Evolutionary conservation across 2,888 invertebrate genomes (phyloP).

Genomic region (Brachypterus glaber): DNA sequence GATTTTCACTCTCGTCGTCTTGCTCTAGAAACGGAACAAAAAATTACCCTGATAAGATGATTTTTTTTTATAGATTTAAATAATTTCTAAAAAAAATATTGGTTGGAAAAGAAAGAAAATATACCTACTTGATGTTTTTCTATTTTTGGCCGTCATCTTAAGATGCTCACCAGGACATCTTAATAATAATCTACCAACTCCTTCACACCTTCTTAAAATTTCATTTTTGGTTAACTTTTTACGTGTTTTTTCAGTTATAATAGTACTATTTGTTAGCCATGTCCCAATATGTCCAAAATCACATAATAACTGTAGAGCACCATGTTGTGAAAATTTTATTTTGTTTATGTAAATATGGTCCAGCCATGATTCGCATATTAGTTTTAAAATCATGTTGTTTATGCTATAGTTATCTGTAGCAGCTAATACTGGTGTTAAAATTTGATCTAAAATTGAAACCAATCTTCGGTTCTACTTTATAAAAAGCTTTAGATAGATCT

Average conservation of each 20-base stretch:
- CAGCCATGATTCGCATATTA: conserved; percentile 81
- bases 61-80: too few species aligned
- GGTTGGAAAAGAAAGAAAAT: too few species aligned
- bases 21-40: not conserved
- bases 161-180: conserved; percentile 78
- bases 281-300: conserved; percentile 71
- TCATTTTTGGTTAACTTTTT: conserved; percentile 53
- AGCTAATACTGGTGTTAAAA: conserved; percentile 65
- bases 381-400: conserved; percentile 66
- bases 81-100: too few species aligned
- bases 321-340: conserved; percentile 72
- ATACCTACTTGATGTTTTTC: conserved; percentile 10
- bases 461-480: too few species aligned
- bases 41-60: not conserved
- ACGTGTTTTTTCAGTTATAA: conserved; percentile 45
- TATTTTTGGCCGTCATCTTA: conserved; percentile 50
- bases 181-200: conserved; percentile 69
- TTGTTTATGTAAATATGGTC: conserved; percentile 75
- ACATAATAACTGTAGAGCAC: conserved; percentile 68
- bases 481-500: too few species aligned
- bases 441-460: conserved; percentile 59
- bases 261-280: conserved; percentile 60
- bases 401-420: conserved; percentile 66
- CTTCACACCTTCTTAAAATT: conserved; percentile 69
- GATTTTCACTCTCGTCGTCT: conserved; percentile 27